Evolutionary conservation across 2,113 vertebrate species (phyloP).

Genomic region (Dromiciops gliroides): DNA sequence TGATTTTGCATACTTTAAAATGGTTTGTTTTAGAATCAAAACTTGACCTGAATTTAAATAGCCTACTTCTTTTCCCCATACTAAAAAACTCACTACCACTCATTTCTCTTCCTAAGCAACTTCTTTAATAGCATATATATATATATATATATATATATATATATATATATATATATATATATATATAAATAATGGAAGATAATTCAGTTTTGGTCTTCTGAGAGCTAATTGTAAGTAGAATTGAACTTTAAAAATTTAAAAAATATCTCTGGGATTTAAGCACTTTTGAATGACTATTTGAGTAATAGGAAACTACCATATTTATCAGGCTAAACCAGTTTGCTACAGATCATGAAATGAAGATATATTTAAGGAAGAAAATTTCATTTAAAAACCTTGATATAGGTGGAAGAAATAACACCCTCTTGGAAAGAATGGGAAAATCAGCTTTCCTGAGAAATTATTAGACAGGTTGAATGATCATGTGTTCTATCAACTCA

Average conservation of each 20-base stretch:
- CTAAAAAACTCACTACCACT: not conserved
- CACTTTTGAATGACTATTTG: constrained; percentile 43
- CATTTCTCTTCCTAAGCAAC: not conserved
- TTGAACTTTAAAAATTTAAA: constrained; percentile 14
- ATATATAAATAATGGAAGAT: not conserved
- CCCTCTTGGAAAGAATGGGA: constrained; percentile 12
- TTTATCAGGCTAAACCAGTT: constrained; percentile 21
- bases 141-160: too few species aligned
- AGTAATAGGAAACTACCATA: not conserved
- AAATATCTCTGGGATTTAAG: not conserved
- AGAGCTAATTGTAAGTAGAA: not conserved
- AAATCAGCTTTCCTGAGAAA: not conserved
- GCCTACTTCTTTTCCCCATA: not conserved
- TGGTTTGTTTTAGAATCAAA: constrained; percentile 11
- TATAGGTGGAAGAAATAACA: constrained; percentile 11
- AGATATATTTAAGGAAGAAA: not conserved
- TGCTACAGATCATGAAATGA: not conserved
- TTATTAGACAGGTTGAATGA: not conserved
- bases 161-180: too few species aligned
- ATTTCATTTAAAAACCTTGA: constrained; percentile 25
- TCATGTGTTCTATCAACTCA: not conserved
- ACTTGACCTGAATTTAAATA: not conserved
- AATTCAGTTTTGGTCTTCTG: not conserved
- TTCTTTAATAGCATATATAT: not conserved
- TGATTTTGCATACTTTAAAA: not conserved